phyloP scores from a whole-genome alignment of 2,888 invertebrate genomes.

The Euphydryas editha region DNA sequence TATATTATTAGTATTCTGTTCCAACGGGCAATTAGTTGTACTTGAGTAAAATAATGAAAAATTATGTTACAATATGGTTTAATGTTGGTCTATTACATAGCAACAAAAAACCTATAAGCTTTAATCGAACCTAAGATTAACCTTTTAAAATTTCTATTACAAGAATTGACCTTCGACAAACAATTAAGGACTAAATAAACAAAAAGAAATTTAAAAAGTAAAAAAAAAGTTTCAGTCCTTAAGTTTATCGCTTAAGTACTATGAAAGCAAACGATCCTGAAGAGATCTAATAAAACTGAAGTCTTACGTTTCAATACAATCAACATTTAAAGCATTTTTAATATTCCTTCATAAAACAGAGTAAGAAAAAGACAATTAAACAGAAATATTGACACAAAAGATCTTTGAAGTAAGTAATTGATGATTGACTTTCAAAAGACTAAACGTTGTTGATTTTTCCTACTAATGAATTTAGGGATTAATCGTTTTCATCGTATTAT shows the following conservation, averaged over 20 bases:
- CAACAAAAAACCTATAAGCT: not conserved
- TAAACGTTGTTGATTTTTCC: not conserved
- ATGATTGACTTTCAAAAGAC: not conserved
- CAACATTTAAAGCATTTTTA: conserved; percentile 15
- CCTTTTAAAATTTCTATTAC: not conserved
- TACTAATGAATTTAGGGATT: not conserved
- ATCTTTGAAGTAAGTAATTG: not conserved
- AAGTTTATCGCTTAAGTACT: conserved; percentile 14
- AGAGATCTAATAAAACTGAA: conserved; percentile 23
- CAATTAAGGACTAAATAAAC: not conserved
- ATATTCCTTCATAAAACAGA: no score
- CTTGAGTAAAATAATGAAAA: not conserved
- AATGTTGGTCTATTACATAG: not conserved
- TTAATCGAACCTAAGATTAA: not conserved
- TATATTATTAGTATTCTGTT: not conserved
- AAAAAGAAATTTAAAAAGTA: not conserved
- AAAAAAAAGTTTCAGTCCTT: conserved; percentile 14
- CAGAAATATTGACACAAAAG: not conserved
- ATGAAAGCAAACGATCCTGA: conserved; percentile 27
- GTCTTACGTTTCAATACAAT: conserved; percentile 26
- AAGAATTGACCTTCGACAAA: not conserved
- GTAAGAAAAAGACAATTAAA: no score
- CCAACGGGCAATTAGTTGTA: not conserved
- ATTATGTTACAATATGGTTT: not conserved
- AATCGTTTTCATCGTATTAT: not conserved